Evolutionary conservation across 1,140 invertebrate species (phyloP), one percentile per base, ranked within the genome.

Genomic region (Drosophila nasuta): DNA sequence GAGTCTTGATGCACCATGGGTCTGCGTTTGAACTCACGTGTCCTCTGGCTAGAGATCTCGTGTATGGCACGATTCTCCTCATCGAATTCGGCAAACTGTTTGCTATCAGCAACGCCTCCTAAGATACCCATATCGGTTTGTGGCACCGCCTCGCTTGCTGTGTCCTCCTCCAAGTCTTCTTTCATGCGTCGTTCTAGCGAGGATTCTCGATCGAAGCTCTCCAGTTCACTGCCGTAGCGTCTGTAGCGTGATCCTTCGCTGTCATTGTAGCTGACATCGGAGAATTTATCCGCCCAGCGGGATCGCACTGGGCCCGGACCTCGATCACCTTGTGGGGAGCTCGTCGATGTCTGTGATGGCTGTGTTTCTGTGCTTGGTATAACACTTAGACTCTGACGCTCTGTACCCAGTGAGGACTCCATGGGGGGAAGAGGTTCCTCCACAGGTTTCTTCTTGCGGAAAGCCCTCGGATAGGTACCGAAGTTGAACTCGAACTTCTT

Each of bases 381-480:
- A 3, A 89, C 81, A 62, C 88, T 92, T 2, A 93, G 77, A 11
- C 79, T 81, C 0, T 90, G 82, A 0, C 93, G 88, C 87, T 92
- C 91, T 2, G 91, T 92, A 38, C 82, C 90, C 13, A 91, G 38
- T 1, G 87, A 91, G 0, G 90, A 88, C 4, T 89, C 91, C 43
- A 82, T 54, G 13, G 75, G 76, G 5, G 59, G 49, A 0, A 69
- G 48, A 0, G 79, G 56, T 60, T 94, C 93, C 69, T 93, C 93
- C 41, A 92, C 92, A 7, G 93, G 93, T 72, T 93, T 95, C 74
- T 95, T 96, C 71, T 93, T 95, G 45, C 94, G 94, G 79, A 97
- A 96, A 35, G 96, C 93, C 60, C 96, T 94, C 1, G 96, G 96
- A 91, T 96, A 96, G 0, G 96, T 97, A 74, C 94, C 94, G 67